Base-by-base conservation (phyloP, 2,888 invertebrate species). In the Drosophila aldrichi region DNA sequence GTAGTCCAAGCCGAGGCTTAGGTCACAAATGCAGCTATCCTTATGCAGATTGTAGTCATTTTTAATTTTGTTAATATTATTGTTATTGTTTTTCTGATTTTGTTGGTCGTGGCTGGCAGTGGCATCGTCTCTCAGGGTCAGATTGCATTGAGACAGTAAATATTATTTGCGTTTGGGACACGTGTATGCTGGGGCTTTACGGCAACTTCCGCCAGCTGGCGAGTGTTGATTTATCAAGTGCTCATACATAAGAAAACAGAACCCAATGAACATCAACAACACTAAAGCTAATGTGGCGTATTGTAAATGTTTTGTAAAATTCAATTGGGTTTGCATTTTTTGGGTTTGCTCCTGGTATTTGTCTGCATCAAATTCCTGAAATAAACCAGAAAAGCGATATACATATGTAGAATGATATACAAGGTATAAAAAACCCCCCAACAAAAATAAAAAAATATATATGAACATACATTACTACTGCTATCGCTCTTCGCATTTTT, bases 251-350 rank as follows among this genome's bases (percentile, higher is more conserved):
- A 94, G 88, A 81, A 93, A 94, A 16, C 93, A 90, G 41, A 94
- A 88, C 4, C 92, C 92, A 40, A 93, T 82, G 18, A 93, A 93
- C 18, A 94, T 82, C 43, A 93, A 77, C 16, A 94, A 61, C 46
- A 94, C 92, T 44, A 95, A 81, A 41, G 93, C 79, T 49, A 95
- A 91, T n/a, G 94, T 94, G 4, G 94, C 89, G 68, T 94, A 92
- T 84, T 94, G 94, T 55, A 94, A 90, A 79, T 93, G 93, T 79
- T 94, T 94, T 20, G 94, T 92, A 36, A 92, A 92, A 59, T 92
- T 93, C 25, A 95, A 76, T 36, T 94, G 94, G 29, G 91, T 91
- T 61, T 94, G 93, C 54, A 95, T 86, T 66, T 93, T 93, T 38
- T 81, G 63, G 10, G 86, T 73, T 18, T 82, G 84, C 36, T 85